Percentiles rank a stretch among this genome's conserved stretches.
Evolutionary conservation across 2,888 invertebrate genomes (phyloP).

Genomic region (Boloria euphrosyne): DNA sequence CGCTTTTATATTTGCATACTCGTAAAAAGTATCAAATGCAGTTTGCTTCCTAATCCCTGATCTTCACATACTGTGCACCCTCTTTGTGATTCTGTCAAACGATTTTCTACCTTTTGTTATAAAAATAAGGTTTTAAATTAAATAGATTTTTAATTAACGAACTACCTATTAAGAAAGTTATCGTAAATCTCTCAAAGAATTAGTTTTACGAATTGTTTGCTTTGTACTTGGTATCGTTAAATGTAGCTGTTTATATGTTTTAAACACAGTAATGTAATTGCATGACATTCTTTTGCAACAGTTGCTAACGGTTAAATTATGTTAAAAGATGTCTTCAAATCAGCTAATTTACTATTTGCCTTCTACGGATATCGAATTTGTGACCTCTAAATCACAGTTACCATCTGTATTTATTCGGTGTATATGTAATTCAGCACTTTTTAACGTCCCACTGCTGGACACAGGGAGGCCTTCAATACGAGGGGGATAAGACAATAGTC

Average conservation of each 20-base stretch:
- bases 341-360: no score
- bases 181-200: conserved; percentile 49
- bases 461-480: no score
- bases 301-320: no score
- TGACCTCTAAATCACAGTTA: no score
- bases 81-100: conserved; percentile 15
- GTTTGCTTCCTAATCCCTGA: conserved; percentile 69
- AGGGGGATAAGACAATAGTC: no score
- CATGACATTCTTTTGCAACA: no score
- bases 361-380: no score
- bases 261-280: not conserved
- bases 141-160: conserved; percentile 18
- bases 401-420: no score
- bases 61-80: conserved; percentile 55
- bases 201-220: conserved; percentile 44
- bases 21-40: conserved; percentile 77
- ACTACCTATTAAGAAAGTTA: conserved; percentile 46
- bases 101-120: conserved; percentile 11
- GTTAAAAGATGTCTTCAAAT: no score
- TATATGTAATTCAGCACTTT: no score
- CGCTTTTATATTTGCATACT: conserved; percentile 74
- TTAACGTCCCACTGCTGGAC: no score
- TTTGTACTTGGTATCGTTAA: conserved; percentile 29
- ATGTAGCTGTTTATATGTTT: conserved; percentile 25
- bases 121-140: conserved; percentile 27